Evolutionary conservation across 2,888 invertebrate species (phyloP).

Genomic region (Trissolcus japonicus): DNA sequence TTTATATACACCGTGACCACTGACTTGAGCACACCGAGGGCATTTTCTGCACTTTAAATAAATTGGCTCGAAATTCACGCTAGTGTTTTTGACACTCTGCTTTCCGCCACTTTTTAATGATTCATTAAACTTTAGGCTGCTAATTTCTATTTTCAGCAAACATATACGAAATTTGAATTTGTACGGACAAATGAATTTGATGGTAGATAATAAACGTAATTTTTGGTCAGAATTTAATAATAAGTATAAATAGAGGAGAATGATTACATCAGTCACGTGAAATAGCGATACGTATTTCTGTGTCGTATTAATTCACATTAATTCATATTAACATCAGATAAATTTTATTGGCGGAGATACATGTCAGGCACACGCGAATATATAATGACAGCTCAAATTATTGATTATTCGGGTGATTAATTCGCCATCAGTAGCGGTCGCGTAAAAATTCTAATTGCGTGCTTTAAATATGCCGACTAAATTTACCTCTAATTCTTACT

Average conservation of each 20-base stretch:
- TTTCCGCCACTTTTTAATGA: conserved; percentile 30
- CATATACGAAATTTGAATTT: conserved; percentile 3
- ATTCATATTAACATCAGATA: conserved; percentile 1
- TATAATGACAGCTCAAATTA: conserved; percentile 8
- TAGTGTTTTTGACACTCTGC: conserved; percentile 13
- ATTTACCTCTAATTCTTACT: conserved; percentile 13
- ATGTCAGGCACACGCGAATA: not conserved
- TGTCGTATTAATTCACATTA: no score
- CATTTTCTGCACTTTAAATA: conserved; percentile 48
- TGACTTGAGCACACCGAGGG: conserved; percentile 27
- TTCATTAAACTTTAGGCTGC: conserved; percentile 7
- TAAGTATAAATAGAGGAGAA: no score
- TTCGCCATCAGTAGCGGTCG: conserved; percentile 12
- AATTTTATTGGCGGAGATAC: conserved; percentile 8
- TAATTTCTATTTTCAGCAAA: not conserved
- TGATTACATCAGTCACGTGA: no score
- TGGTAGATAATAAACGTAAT: no score
- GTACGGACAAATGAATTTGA: not conserved
- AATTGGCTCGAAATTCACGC: conserved; percentile 38
- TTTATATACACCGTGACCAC: conserved; percentile 38
- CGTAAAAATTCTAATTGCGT: conserved; percentile 28
- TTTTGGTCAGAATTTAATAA: no score
- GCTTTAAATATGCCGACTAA: conserved; percentile 16
- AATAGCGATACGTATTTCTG: no score
- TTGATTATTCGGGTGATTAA: conserved; percentile 23